Conservation (phyloP, 2,888 invertebrate species). For the Brachypalpus laphriformis region DNA sequence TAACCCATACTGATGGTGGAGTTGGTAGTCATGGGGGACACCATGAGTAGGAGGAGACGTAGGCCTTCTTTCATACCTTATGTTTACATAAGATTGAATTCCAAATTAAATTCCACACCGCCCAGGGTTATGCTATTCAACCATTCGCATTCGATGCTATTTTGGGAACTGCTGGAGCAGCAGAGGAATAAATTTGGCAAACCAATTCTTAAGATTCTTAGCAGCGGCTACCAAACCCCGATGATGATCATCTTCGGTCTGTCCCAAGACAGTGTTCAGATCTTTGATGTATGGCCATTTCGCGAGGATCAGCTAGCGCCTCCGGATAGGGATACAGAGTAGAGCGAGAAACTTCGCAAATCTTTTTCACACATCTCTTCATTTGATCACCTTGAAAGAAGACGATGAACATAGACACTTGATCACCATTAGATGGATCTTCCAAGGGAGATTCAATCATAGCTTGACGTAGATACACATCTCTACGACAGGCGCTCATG, state of each 20-base stretch:
- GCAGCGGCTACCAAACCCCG: conserved; percentile 98
- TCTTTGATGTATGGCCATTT: conserved; percentile 99
- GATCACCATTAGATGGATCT: conserved; percentile 96
- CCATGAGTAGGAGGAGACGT: conserved; percentile 89
- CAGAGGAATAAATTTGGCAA: conserved; percentile 93
- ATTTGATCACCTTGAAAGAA: conserved; percentile 99
- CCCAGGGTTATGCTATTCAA: conserved; percentile 94
- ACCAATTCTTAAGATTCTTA: conserved; percentile 99
- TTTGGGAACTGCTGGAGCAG: conserved; percentile 86
- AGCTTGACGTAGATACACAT: conserved; percentile 97
- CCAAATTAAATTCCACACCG: conserved; percentile 98
- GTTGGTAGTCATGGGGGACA: conserved; percentile 77
- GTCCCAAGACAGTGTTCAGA: conserved; percentile 97
- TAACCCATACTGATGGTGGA: conserved; percentile 69
- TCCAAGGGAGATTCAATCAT: conserved; percentile 96
- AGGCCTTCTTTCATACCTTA: conserved; percentile 98
- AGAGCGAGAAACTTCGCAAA: conserved; percentile 99
- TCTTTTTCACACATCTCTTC: conserved; percentile 98
- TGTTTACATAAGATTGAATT: conserved; percentile 99
- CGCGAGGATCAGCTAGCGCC: conserved; percentile 96
- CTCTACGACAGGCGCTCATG: conserved; percentile 99
- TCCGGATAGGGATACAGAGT: conserved; percentile 99
- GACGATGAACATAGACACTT: conserved; percentile 97
- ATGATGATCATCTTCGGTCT: conserved; percentile 99
- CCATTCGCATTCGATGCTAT: conserved; percentile 97